Evolutionary conservation across 2,113 vertebrate species (phyloP).

Genomic region (Danio rerio): GRCz12tu NC_133190.1:25034001-25034500

Average conservation of each 20-base stretch:
- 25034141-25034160: conserved; percentile 43
- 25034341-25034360: conserved; percentile 26
- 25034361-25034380: conserved; percentile 2
- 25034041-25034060: conserved; percentile 25
- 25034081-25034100: conserved; percentile 48
- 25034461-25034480: conserved; percentile 31
- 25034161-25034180: conserved; percentile 35
- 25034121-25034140: conserved; percentile 25
- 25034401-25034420: conserved; percentile 36
- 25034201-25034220: conserved; percentile 27
- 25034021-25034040: conserved; percentile 17
- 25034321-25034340: conserved; percentile 27
- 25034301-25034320: conserved; percentile 17
- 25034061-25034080: conserved; percentile 33
- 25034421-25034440: conserved; percentile 45
- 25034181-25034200: conserved; percentile 44
- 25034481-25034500: conserved; percentile 9
- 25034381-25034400: conserved; percentile 19
- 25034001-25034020: conserved; percentile 34
- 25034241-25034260: not conserved
- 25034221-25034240: not conserved
- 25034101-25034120: conserved; percentile 33
- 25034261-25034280: not conserved
- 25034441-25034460: conserved; percentile 45
- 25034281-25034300: conserved; percentile 13